phyloP scores from a whole-genome alignment of 2,888 invertebrate species.

The Diarsia mendica region DNA sequence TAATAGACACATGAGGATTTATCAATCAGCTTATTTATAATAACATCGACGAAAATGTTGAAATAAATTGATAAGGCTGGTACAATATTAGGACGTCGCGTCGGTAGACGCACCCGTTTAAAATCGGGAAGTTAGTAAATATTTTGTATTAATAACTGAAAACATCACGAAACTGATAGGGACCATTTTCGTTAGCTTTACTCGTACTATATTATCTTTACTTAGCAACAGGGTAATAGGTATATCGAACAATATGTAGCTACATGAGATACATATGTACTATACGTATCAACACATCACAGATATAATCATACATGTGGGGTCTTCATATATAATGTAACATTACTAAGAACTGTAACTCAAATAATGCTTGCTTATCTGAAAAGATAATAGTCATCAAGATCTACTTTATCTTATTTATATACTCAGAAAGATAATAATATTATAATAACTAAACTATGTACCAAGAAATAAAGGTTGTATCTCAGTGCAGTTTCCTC shows the following conservation, averaged over 20 bases:
- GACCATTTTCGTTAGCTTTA: not conserved
- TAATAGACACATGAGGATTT: too few species aligned
- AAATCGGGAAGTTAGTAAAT: not conserved
- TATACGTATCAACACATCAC: not conserved
- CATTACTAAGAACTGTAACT: conserved; percentile 13
- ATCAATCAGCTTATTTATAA: too few species aligned
- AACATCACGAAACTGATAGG: not conserved
- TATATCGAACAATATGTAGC: not conserved
- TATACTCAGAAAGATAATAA: conserved; percentile 34
- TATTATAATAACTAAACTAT: conserved; percentile 4
- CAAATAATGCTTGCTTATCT: conserved; percentile 31
- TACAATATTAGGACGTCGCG: not conserved
- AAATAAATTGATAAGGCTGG: not conserved
- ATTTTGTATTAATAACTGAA: not conserved
- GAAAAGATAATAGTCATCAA: conserved; percentile 38
- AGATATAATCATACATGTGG: not conserved
- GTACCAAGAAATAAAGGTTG: conserved; percentile 35
- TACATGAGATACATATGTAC: not conserved
- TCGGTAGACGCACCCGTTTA: not conserved
- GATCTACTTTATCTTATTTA: conserved; percentile 55
- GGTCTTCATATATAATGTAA: not conserved
- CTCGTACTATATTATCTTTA: not conserved
- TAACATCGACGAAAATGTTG: too few species aligned
- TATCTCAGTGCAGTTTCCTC: conserved; percentile 35
- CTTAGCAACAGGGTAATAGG: not conserved